phyloP scores from a whole-genome alignment of 1,140 invertebrate species.

The Berghia stephanieae region DNA sequence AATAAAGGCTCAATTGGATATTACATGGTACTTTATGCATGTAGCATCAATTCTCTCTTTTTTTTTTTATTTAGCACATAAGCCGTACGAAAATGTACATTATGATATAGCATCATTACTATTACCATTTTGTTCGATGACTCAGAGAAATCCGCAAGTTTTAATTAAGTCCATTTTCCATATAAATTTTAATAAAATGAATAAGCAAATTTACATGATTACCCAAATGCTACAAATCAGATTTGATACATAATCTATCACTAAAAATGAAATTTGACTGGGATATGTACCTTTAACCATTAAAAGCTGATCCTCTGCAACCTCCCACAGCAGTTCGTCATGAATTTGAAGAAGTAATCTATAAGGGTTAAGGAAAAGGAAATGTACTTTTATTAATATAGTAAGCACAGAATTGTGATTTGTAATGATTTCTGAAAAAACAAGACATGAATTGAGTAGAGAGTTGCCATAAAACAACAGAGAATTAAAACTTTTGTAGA shows the following conservation, averaged over 20 bases:
- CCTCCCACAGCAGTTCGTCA: constrained; percentile 73
- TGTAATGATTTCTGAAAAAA: neutral
- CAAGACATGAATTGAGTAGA: neutral
- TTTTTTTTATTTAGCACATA: too few relatives aligned
- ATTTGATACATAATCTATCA: neutral
- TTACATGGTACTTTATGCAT: neutral
- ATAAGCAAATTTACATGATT: neutral
- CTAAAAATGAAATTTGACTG: neutral
- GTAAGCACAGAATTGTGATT: neutral
- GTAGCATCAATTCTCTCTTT: too few relatives aligned
- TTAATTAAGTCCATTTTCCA: neutral
- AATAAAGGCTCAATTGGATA: neutral
- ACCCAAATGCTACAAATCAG: neutral
- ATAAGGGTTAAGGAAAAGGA: constrained; percentile 26
- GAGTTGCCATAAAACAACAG: neutral
- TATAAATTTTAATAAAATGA: neutral
- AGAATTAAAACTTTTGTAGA: neutral
- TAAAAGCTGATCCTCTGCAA: constrained; percentile 55
- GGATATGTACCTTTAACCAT: constrained; percentile 47
- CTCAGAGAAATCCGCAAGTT: neutral
- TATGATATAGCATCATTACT: too few relatives aligned
- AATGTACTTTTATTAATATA: neutral
- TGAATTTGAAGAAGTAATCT: constrained; percentile 72
- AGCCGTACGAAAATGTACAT: too few relatives aligned
- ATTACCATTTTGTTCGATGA: neutral